These are phyloP conservation scores for Polyommatus icarus DNA, from an alignment of 2,888 invertebrate species.

Conservation along the genomic window DNA sequence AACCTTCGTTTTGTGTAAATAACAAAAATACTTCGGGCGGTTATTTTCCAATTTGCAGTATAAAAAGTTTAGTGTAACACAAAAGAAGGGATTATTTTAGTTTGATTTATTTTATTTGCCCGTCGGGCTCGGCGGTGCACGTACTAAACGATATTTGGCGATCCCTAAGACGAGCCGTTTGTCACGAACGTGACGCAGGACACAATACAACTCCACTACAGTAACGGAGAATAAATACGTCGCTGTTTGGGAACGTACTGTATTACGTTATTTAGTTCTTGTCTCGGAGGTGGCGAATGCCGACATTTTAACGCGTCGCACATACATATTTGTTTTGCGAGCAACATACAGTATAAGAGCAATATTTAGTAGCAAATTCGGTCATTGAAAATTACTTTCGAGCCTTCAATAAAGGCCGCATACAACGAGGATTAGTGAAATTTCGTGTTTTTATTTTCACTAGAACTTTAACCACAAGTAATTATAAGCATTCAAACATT, in stretches of 20 bases:
- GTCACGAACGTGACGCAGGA: slow-evolving; percentile 78
- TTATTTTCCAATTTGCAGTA: slow-evolving; percentile 14
- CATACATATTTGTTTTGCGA: not conserved
- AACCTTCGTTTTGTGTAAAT: not conserved
- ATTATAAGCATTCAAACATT: too few species aligned
- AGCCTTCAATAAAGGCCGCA: too few species aligned
- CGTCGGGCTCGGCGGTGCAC: slow-evolving; percentile 76
- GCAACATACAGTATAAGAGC: not conserved
- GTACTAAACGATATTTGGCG: slow-evolving; percentile 81
- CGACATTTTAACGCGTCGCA: slow-evolving; percentile 3
- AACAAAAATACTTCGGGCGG: not conserved
- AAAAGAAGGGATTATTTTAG: slow-evolving; percentile 60
- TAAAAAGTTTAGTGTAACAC: slow-evolving; percentile 31
- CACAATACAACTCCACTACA: slow-evolving; percentile 74
- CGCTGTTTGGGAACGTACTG: slow-evolving; percentile 52
- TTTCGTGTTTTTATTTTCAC: too few species aligned
- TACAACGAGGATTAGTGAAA: too few species aligned
- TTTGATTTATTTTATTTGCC: slow-evolving; percentile 80
- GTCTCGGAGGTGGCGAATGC: not conserved
- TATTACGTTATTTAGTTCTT: slow-evolving; percentile 7
- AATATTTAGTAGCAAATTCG: not conserved
- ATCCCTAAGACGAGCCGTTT: slow-evolving; percentile 78
- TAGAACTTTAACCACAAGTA: too few species aligned
- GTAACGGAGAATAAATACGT: slow-evolving; percentile 74
- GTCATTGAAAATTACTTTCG: not conserved